Evolutionary conservation across 2,888 invertebrate species (phyloP), one percentile per base, ranked within the genome.

Genomic region (Itoplectis maculator): DNA sequence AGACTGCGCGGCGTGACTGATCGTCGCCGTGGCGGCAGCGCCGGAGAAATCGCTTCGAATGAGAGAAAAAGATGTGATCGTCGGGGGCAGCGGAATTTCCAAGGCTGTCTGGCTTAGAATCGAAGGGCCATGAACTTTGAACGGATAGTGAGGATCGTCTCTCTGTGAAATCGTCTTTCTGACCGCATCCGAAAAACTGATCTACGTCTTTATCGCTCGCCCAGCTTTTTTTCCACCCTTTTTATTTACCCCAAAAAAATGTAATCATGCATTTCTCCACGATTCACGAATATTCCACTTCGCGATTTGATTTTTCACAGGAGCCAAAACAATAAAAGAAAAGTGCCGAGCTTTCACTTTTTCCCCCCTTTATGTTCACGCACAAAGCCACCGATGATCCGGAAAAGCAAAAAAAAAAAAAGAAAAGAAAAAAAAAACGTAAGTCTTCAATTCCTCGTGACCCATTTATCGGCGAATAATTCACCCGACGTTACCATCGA

Each of bases 1-100:
- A 11, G 65, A n/a, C 23, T 47, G n/a, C 23, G 35, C n/a, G n/a
- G n/a, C n/a, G 66, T 75, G 75, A 76, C 68, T 59, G 68, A 76
- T 76, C 35, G 68, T 66, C 45, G 56, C 45, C 37, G 37, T 2
- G 29, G 29, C 29, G 20, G 20, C 47, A 45, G 35, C 68, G n/a
- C n/a, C n/a, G 47, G 37, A 75, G 59, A 68, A 76, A 76, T 76
- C 29, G 66, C 37, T 54, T 66, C 11, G 76, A 37, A 65, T 42
- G 13, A 23, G 45, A 37, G 42, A 20, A n/a, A 45, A 65, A 23
- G 20, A 45, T 65, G 13, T 4, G 45, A 45, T 45, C 45, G 45
- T 42, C 23, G 18, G 3, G 29, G 29, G 29, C 23, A 23, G 4
- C 6, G 23, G n/a, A 63, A 42, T 23, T 42, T 3, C 23, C 40